Evolutionary conservation across 2,888 invertebrate genomes (phyloP), one percentile per base, ranked within the genome.

Genomic region (Drosophila antonietae): DNA sequence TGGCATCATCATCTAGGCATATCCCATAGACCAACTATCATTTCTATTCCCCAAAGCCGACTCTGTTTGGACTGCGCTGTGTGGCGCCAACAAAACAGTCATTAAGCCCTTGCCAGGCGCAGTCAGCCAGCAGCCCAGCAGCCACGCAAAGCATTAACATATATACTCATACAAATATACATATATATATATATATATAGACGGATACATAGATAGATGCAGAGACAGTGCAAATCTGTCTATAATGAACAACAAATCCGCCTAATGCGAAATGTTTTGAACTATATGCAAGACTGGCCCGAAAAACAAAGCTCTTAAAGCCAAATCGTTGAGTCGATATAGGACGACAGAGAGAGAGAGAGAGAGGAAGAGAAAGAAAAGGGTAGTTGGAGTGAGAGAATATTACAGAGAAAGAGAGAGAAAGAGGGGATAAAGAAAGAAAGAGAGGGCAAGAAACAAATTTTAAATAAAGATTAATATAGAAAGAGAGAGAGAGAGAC

Each of bases 51-150:
- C 72, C 31, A 55, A 59, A 46, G 59, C 57, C 14, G 51, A 41
- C 63, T 28, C 57, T 47, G 56, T 58, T 47, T 59, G 57, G 57
- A 44, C 33, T 51, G 58, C 35, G 47, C 66, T 67, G 46, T 65
- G 56, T 71, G 75, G 78, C 81, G 71, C 78, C 78, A 81, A 75
- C 78, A 81, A 81, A 78, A 81, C 78, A 81, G 81, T 81, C 81
- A 81, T 80, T 80, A 81, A 81, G 79, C 78, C 74, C 56, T 76
- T 80, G 76, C 64, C 65, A 75, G 72, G 68, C 41, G 71, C 51
- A 52, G 65, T 60, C 68, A 44, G 64, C 63, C 20, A 28, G n/a
- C 58, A 43, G 51, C 18, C 12, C 35, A 33, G 28, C 28, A 28
- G 28, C 28, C 28, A 18, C 37, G 44, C 49, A 65, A 12, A 53